Percentiles rank a stretch among this genome's conserved stretches.
Evolutionary conservation across 2,888 invertebrate genomes (phyloP).

Genomic region (Boloria euphrosyne): DNA sequence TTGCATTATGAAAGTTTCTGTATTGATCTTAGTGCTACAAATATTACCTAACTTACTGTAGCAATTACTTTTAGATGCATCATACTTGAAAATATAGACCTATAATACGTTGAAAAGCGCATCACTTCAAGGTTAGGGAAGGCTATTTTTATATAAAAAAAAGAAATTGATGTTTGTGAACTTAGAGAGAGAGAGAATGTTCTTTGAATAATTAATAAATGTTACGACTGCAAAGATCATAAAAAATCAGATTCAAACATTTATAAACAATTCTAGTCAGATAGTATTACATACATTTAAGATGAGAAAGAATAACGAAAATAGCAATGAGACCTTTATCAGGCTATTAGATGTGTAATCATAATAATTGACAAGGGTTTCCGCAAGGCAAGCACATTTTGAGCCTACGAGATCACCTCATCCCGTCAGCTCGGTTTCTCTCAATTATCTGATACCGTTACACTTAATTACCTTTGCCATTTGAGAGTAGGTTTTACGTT

Average conservation of each 20-base stretch:
- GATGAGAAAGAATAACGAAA: background rate
- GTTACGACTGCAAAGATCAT: too few species aligned
- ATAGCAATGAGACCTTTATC: slow-evolving; percentile 4
- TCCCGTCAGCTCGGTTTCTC: slow-evolving; percentile 30
- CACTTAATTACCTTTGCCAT: slow-evolving; percentile 27
- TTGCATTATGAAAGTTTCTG: background rate
- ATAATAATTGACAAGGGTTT: slow-evolving; percentile 35
- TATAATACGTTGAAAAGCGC: too few species aligned
- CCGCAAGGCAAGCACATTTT: slow-evolving; percentile 26
- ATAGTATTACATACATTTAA: background rate
- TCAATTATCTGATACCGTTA: slow-evolving; percentile 33
- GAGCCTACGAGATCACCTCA: slow-evolving; percentile 28
- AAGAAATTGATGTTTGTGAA: too few species aligned
- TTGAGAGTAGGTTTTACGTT: slow-evolving; percentile 2
- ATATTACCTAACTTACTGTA: background rate
- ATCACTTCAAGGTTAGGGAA: too few species aligned
- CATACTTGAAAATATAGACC: too few species aligned
- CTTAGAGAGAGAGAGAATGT: too few species aligned
- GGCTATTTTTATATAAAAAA: too few species aligned
- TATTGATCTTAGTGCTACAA: background rate
- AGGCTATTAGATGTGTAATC: slow-evolving; percentile 21
- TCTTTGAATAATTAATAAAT: too few species aligned
- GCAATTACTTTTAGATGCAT: too few species aligned
- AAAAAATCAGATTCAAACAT: too few species aligned
- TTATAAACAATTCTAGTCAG: too few species aligned